These are phyloP conservation scores for Phylloscopus trochiloides DNA, from an alignment of 2,113 vertebrate genomes.

Conservation along the genomic window DNA sequence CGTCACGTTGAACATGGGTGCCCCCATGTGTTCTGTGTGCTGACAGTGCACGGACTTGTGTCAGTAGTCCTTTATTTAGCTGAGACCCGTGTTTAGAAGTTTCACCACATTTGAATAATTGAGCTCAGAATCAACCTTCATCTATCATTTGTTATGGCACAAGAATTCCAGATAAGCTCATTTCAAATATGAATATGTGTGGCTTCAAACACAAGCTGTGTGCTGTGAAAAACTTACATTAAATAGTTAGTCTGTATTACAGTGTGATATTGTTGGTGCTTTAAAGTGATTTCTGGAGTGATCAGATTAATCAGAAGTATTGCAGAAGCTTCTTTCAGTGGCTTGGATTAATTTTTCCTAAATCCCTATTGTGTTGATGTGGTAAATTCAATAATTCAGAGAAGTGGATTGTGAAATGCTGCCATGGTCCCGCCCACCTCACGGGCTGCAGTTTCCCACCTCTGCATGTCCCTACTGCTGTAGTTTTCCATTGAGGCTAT, in stretches of 20 bases:
- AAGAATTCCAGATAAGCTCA: background rate
- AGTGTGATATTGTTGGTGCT: background rate
- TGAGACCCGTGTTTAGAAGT: background rate
- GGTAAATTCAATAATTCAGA: background rate
- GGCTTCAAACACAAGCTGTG: background rate
- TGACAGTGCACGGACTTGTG: background rate
- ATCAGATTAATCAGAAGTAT: background rate
- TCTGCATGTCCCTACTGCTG: background rate
- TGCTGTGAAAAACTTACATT: background rate
- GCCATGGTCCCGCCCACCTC: rapidly evolving
- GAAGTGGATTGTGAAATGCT: background rate
- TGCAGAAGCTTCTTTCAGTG: background rate
- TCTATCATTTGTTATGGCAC: background rate
- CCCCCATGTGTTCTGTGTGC: background rate
- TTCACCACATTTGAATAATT: background rate
- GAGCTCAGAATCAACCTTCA: background rate
- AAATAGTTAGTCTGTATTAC: background rate
- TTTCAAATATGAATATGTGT: background rate
- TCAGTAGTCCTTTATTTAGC: background rate
- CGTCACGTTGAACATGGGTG: background rate
- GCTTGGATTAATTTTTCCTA: background rate
- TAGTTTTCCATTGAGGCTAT: background rate
- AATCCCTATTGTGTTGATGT: background rate
- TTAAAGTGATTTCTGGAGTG: background rate
- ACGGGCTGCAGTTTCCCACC: background rate